phyloP scores from a whole-genome alignment of 2,797 vertebrate species.

The Glossophaga mutica region DNA sequence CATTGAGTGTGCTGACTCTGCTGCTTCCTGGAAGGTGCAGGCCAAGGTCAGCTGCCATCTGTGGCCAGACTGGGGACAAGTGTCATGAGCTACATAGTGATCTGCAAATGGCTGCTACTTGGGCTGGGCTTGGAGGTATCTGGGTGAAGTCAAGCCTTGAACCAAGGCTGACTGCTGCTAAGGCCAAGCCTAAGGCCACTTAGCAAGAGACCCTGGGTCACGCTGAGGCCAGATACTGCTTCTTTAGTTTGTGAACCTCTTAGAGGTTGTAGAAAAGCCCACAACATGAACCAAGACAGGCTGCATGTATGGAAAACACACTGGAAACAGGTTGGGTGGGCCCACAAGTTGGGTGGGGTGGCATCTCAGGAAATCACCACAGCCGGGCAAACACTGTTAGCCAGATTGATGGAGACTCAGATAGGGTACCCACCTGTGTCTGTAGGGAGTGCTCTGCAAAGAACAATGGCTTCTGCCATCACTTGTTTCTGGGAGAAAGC shows the following conservation, averaged over 20 bases:
- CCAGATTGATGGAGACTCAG: neutral
- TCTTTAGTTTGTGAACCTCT: neutral
- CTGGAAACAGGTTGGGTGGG: neutral
- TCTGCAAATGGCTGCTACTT: neutral
- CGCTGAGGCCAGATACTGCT: neutral
- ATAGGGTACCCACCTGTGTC: neutral
- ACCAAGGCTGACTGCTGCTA: neutral
- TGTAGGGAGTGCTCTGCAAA: neutral
- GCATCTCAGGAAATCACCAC: neutral
- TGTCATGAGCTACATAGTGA: too few species aligned
- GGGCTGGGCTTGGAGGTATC: neutral
- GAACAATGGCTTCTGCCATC: neutral
- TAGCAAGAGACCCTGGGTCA: too few species aligned
- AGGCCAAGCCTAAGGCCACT: neutral
- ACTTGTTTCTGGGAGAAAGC: neutral
- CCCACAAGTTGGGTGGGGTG: neutral
- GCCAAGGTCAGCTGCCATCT: neutral
- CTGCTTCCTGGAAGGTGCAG: neutral
- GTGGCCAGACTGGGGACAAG: neutral
- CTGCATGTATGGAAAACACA: neutral
- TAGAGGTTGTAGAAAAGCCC: neutral
- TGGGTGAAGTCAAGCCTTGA: neutral
- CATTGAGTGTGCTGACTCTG: neutral
- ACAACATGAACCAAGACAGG: neutral
- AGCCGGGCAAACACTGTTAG: neutral